Evolutionary conservation across 2,888 invertebrate species (phyloP).

Genomic region (Philonicus albiceps): DNA sequence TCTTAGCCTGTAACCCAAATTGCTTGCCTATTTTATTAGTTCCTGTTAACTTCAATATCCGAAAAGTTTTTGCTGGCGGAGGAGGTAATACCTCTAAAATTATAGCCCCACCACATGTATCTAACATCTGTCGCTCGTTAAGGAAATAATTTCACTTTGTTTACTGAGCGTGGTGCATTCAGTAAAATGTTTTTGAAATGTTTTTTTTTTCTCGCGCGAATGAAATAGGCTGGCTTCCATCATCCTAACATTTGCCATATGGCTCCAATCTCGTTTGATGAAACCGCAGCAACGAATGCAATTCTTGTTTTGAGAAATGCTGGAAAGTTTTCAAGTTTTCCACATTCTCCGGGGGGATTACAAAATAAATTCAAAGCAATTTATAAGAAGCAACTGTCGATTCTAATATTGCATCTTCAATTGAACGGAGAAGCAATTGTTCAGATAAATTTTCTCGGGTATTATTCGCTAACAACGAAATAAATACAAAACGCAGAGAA

Average conservation of each 20-base stretch:
- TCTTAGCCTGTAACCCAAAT: neutral
- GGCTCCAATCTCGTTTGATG: neutral
- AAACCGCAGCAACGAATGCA: neutral
- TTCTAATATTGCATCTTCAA: neutral
- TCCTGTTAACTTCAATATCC: neutral
- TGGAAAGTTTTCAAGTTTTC: neutral
- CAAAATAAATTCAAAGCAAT: neutral
- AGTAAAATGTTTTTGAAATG: neutral
- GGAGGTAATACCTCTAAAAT: neutral
- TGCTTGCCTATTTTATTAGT: neutral
- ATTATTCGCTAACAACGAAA: neutral
- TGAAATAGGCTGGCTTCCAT: neutral
- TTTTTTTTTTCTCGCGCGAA: neutral
- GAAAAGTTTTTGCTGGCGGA: neutral
- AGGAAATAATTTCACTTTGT: slow-evolving; percentile 6
- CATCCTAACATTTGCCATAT: neutral
- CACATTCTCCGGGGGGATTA: neutral
- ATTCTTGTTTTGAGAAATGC: neutral
- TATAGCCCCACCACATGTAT: neutral
- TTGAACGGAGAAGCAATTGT: neutral
- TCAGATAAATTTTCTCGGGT: neutral
- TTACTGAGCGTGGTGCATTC: neutral
- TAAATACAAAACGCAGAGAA: neutral
- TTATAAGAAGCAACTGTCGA: neutral
- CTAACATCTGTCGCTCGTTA: slow-evolving; percentile 2